These are phyloP conservation scores for Solen grandis DNA, from an alignment of 1,140 invertebrate species.

Conservation along the genomic window DNA sequence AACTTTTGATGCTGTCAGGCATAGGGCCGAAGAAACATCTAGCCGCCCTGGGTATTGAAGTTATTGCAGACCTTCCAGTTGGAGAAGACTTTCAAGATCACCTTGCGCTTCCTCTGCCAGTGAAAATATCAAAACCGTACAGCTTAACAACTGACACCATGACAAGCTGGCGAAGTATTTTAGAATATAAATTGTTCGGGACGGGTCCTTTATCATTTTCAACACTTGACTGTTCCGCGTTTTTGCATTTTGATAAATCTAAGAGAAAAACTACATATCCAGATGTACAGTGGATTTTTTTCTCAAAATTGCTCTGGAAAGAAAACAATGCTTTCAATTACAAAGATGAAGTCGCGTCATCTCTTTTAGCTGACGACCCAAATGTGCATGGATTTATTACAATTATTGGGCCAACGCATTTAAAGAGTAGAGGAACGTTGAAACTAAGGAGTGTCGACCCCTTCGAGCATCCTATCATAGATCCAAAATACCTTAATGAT, in stretches of 20 bases:
- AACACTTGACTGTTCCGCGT: no score
- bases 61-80: conserved; percentile 29
- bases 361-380: neutral
- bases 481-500: conserved; percentile 83
- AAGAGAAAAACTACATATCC: no score
- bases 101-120: no score
- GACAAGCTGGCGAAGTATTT: no score
- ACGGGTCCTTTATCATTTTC: no score
- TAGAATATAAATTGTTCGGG: no score
- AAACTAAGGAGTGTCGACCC: conserved; percentile 85
- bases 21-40: conserved; percentile 80
- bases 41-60: conserved; percentile 5
- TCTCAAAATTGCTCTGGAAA: no score
- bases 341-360: neutral
- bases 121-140: no score
- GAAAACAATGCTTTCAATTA: neutral
- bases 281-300: no score
- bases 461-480: conserved; percentile 89
- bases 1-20: conserved; percentile 95
- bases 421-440: conserved; percentile 72
- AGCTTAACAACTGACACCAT: no score
- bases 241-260: no score
- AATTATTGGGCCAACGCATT: conserved; percentile 40
- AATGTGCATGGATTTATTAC: conserved; percentile 1
- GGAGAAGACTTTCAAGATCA: no score